Base-by-base conservation (phyloP, 2,113 vertebrate genomes). In the Chloroceryle aenea region DNA sequence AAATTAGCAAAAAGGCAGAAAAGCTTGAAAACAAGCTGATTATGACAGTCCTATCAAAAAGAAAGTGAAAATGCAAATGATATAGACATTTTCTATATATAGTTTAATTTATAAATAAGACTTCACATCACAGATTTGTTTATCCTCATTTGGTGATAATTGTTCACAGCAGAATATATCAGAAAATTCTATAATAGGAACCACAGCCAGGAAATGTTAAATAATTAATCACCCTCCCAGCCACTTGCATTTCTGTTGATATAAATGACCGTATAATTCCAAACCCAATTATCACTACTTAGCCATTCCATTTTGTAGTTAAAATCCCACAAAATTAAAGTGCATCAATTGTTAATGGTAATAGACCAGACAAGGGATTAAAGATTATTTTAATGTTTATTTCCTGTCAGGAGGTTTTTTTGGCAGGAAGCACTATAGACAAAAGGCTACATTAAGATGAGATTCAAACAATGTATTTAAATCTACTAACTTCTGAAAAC, bases 381-480 rank as follows among this genome's bases (percentile, higher is more conserved):
- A 98, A 98, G 98, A 98, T 98, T 98, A 98, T 98, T 98, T 98
- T 98, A 98, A 98, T 98, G 98, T 98, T 98, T 98, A 98, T 98
- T 98, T 98, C 97, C 98, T 98, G 97, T 98, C 98, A 98, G 96
- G 97, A 98, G 97, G 96, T 98, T 96, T 97, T 98, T 97, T 97
- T 97, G 98, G 98, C 97, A 98, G 97, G 98, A 98, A 98, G 96
- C 94, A 90, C 94, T 71, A 62, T 52, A 98, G 97, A 98, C 97
- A 97, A 97, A 97, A 97, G 93, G 95, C 97, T 97, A 93, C 67
- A 94, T 96, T 97, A 97, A 97, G 97, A 97, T 93, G 97, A 98
- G 96, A 97, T 97, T 97, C 98, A 96, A 94, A 97, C 83, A 93
- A 67, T 75, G 90, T 97, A 98, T 98, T 98, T 98, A 98, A 98